phyloP scores from a whole-genome alignment of 2,113 vertebrate species.

The Cacatua alba region DNA sequence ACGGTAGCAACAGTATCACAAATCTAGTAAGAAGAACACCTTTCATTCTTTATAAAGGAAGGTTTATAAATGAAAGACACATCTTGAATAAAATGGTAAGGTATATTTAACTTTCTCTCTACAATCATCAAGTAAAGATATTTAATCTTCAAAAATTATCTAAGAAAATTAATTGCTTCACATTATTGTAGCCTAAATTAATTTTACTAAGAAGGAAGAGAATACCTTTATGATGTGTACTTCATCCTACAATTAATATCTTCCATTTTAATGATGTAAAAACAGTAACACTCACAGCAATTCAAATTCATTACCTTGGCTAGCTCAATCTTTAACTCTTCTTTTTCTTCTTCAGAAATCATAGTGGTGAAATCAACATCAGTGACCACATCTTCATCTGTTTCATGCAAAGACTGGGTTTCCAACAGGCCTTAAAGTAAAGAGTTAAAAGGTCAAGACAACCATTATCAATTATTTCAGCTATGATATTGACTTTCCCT shows the following conservation, averaged over 20 bases:
- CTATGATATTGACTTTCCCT: neutral
- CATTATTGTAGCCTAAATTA: neutral
- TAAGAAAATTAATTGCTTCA: neutral
- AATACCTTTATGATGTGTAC: neutral
- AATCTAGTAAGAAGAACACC: neutral
- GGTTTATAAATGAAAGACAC: neutral
- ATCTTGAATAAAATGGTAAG: neutral
- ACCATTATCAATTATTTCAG: neutral
- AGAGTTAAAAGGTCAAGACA: slow-evolving; percentile 6
- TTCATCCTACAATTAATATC: neutral
- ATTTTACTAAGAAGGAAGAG: neutral
- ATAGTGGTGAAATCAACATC: slow-evolving; percentile 82
- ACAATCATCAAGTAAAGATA: neutral
- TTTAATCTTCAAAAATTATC: neutral
- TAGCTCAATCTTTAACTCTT: slow-evolving; percentile 88
- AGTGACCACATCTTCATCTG: slow-evolving; percentile 84
- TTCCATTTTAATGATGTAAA: neutral
- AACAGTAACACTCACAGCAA: neutral
- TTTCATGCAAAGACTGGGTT: slow-evolving; percentile 83
- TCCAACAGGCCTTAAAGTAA: slow-evolving; percentile 85
- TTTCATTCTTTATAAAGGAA: neutral
- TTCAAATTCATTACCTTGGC: slow-evolving; percentile 80
- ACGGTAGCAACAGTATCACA: neutral
- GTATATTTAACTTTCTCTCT: neutral
- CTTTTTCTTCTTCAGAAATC: slow-evolving; percentile 91